phyloP scores from a whole-genome alignment of 2,797 vertebrate genomes.

The Scleropages formosus region DNA sequence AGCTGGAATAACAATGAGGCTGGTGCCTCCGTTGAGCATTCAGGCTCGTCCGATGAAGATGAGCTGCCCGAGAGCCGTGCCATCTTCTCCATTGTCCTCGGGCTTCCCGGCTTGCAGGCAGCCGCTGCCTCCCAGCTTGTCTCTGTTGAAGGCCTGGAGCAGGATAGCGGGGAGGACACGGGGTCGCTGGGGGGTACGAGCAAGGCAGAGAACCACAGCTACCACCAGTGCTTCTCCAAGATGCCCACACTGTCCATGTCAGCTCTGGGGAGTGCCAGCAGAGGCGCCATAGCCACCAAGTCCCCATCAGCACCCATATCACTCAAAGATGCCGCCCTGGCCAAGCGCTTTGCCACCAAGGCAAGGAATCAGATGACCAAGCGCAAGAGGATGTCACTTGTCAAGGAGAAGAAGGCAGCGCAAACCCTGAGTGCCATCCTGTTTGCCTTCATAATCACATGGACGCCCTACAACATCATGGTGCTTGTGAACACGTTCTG shows the following conservation, averaged over 20 bases:
- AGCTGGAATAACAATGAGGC: constrained; percentile 95
- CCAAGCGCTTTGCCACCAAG: constrained; percentile 86
- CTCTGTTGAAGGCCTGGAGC: constrained; percentile 80
- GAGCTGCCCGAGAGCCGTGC: constrained; percentile 84
- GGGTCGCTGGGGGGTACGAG: constrained; percentile 66
- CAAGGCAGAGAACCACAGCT: constrained; percentile 67
- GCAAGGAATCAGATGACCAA: constrained; percentile 94
- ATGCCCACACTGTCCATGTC: constrained; percentile 72
- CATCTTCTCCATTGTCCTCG: constrained; percentile 94
- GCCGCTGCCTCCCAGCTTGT: constrained; percentile 85
- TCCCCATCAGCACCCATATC: constrained; percentile 79
- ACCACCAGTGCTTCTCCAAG: constrained; percentile 77
- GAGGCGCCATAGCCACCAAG: constrained; percentile 68
- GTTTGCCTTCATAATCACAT: constrained; percentile 95
- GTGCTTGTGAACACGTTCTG: constrained; percentile 92
- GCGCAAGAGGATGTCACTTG: constrained; percentile 91
- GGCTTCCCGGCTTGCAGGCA: constrained; percentile 85
- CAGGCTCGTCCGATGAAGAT: constrained; percentile 91
- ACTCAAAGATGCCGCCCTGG: constrained; percentile 89
- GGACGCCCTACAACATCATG: constrained; percentile 98
- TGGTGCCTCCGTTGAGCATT: constrained; percentile 84
- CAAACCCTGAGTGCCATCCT: constrained; percentile 97
- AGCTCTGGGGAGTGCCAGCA: constrained; percentile 53
- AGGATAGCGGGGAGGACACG: constrained; percentile 55
- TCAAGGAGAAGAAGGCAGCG: constrained; percentile 97